phyloP scores from a whole-genome alignment of 2,888 invertebrate species.

The Urechis unicinctus region DNA sequence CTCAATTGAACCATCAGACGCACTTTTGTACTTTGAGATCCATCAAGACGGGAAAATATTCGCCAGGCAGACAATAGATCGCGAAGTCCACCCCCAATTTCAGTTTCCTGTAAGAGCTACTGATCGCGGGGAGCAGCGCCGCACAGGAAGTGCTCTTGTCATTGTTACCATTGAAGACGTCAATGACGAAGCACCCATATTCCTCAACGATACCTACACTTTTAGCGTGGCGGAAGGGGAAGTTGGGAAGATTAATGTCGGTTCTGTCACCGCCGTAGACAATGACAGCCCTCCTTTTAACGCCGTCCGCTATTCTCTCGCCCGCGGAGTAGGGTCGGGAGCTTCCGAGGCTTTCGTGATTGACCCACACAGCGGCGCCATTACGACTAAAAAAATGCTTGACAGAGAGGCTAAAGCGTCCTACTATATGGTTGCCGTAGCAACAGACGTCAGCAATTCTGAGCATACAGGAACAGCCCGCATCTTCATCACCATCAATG shows the following conservation, averaged over 20 bases:
- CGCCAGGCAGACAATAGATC: slow-evolving; percentile 2
- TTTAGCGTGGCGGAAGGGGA: background rate
- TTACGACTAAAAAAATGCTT: slow-evolving; percentile 20
- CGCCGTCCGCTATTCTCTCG: slow-evolving; percentile 4
- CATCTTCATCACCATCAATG: slow-evolving; percentile 23
- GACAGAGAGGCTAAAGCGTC: slow-evolving; percentile 27
- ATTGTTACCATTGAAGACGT: slow-evolving; percentile 1
- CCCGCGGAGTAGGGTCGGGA: slow-evolving; percentile 20
- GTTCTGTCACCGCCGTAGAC: background rate
- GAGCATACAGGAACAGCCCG: slow-evolving; percentile 16
- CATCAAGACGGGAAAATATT: background rate
- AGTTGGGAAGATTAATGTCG: background rate
- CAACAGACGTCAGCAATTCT: slow-evolving; percentile 26
- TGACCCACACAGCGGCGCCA: slow-evolving; percentile 22
- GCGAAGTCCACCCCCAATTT: background rate
- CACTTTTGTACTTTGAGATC: background rate
- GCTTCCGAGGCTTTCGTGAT: slow-evolving; percentile 28
- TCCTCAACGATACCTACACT: background rate
- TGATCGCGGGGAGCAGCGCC: background rate
- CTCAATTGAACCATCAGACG: background rate
- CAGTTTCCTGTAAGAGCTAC: background rate
- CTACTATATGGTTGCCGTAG: slow-evolving; percentile 26
- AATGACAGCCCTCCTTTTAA: slow-evolving; percentile 1
- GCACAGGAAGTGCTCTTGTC: background rate
- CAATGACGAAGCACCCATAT: slow-evolving; percentile 4